Percentiles rank a stretch among this genome's conserved stretches.
phyloP scores from a whole-genome alignment of 35 echinoderm and acorn worm species.

The Heliocidaris erythrogramma region DNA sequence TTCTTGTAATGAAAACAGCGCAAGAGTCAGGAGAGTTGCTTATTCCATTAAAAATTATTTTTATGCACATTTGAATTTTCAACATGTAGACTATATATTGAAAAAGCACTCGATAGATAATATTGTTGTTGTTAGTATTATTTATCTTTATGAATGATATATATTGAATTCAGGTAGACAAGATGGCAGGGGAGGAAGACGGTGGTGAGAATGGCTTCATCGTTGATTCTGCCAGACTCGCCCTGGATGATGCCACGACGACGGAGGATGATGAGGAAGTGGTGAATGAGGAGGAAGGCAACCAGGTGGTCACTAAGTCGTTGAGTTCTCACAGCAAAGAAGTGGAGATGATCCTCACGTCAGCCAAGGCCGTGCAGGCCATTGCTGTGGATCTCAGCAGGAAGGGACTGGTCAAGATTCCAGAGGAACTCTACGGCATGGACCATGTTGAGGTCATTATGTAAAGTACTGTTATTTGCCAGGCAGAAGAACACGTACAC shows the following conservation, averaged over 20 bases:
- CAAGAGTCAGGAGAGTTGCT: no score
- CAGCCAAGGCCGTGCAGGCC: slow-evolving; percentile 30
- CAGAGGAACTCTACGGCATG: slow-evolving; percentile 29
- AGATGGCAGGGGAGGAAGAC: slow-evolving; percentile 41
- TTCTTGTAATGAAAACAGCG: no score
- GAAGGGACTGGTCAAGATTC: slow-evolving; percentile 34
- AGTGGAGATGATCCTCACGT: slow-evolving; percentile 36
- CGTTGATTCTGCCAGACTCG: background rate
- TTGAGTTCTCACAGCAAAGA: slow-evolving; percentile 29
- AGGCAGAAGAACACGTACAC: no score
- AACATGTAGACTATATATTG: no score
- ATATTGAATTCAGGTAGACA: background rate
- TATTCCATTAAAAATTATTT: no score
- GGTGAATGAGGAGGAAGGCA: background rate
- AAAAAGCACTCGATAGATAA: no score
- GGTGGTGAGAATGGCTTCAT: slow-evolving; percentile 17
- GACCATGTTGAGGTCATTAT: slow-evolving; percentile 44
- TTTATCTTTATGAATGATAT: no score
- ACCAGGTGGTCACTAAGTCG: background rate
- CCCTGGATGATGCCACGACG: background rate
- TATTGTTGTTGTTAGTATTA: no score
- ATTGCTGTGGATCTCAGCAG: slow-evolving; percentile 29
- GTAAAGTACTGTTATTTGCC: background rate
- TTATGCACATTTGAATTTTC: no score
- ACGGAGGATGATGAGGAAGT: background rate